Evolutionary conservation across 1,140 invertebrate species (phyloP), one percentile per base, ranked within the genome.

Genomic region (Bombyx mandarina): DNA sequence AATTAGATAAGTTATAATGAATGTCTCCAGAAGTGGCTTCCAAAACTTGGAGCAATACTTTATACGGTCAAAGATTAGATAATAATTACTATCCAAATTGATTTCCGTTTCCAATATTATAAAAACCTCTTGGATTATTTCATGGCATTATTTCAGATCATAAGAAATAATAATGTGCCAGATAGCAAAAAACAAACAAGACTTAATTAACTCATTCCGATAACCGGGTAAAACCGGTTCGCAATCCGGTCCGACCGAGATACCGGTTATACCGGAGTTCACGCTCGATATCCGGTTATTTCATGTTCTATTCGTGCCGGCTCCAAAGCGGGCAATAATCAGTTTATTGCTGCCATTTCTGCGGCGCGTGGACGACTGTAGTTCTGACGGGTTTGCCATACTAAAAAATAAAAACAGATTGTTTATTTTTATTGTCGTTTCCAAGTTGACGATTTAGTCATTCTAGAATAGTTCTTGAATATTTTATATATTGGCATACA

Each of bases 301-400:
- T 48, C 54, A 35, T 43, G 54, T 6, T 56, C 26, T 48, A 43
- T 35, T 43, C 35, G 54, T 42, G 46, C 43, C 45, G 46, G 46
- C n/a, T 49, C 26, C 45, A 26, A 45, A 48, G 26, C 46, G 43
- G 43, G 46, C 54, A 12, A 56, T 56, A 56, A 56, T 56, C 54
- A 47, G 46, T 56, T 56, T 56, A 56, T 49, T 43, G 46, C 42
- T n/a, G 9, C 26, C 26, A 52, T 35, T 49, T 52, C 51, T 42
- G 43, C 43, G 51, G 8, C n/a, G 12, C 51, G 42, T 12, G 51
- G 26, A 42, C 51, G 26, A 43, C 26, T 35, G 49, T 51, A 22
- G 26, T 35, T 35, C 26, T 35, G 26, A 35, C 26, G 26, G 22
- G 26, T 42, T 42, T 42, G 49, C 42, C 35, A 42, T 52, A 42